Evolutionary conservation across 2,888 invertebrate species (phyloP).

Genomic region (Epirrhoe alternata): DNA sequence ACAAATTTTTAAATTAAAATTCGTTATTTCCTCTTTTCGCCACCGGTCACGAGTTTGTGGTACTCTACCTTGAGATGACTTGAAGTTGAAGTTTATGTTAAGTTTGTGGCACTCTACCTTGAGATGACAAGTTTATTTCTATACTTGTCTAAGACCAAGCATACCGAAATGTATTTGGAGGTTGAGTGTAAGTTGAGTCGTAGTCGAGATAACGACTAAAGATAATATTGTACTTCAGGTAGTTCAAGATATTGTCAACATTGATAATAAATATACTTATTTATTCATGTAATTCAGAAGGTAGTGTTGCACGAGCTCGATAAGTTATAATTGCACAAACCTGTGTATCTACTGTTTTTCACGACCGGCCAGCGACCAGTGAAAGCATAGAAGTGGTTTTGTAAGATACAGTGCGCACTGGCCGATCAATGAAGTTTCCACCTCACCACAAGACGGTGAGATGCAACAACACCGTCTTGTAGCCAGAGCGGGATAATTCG

Average conservation of each 20-base stretch:
- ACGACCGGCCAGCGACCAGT: slow-evolving; percentile 32
- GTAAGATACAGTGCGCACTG: slow-evolving; percentile 15
- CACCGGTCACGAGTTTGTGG: too few relatives aligned
- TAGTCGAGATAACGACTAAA: too few relatives aligned
- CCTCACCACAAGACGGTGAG: slow-evolving; percentile 1
- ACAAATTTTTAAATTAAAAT: too few relatives aligned
- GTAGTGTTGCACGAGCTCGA: slow-evolving; percentile 16
- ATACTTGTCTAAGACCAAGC: too few relatives aligned
- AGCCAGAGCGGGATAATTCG: slow-evolving; percentile 39
- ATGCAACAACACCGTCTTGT: not conserved
- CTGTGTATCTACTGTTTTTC: slow-evolving; percentile 50
- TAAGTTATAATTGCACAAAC: slow-evolving; percentile 44
- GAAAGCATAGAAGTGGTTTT: slow-evolving; percentile 26
- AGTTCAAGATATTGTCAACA: not conserved
- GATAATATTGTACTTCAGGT: too few relatives aligned
- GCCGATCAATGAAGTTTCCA: slow-evolving; percentile 37
- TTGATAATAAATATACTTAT: not conserved
- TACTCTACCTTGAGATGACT: too few relatives aligned
- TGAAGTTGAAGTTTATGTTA: too few relatives aligned
- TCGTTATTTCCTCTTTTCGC: too few relatives aligned
- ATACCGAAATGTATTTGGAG: too few relatives aligned
- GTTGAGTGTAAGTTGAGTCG: too few relatives aligned
- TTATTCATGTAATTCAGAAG: not conserved
- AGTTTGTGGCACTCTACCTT: too few relatives aligned
- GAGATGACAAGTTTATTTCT: too few relatives aligned